Evolutionary conservation across 2,888 invertebrate species (phyloP).

Genomic region (Drosophila ustulata): DNA sequence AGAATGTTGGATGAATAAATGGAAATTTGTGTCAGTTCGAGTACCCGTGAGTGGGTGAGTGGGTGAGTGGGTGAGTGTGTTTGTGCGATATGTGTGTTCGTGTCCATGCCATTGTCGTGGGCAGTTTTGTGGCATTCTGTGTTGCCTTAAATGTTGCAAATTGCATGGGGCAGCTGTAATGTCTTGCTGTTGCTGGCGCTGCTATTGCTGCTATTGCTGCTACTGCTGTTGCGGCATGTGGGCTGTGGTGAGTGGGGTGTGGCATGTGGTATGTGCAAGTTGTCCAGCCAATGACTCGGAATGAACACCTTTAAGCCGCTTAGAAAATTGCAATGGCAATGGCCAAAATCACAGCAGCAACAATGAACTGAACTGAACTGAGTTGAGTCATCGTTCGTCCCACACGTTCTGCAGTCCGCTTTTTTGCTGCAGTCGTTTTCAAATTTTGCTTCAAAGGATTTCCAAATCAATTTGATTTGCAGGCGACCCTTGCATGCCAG

Average conservation of each 20-base stretch:
- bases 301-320: constrained; percentile 79
- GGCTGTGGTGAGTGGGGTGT: not conserved
- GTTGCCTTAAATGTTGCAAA: constrained; percentile 32
- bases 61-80: not conserved
- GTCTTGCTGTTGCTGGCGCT: not conserved
- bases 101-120: constrained; percentile 9
- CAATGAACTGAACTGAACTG: constrained; percentile 40
- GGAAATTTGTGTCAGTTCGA: constrained; percentile 26
- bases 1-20: constrained; percentile 24
- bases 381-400: constrained; percentile 10
- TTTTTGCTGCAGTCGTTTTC: constrained; percentile 30
- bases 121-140: constrained; percentile 23
- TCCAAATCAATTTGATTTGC: constrained; percentile 75
- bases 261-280: constrained; percentile 6
- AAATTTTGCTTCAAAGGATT: constrained; percentile 64
- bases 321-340: constrained; percentile 71
- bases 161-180: constrained; percentile 15
- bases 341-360: constrained; percentile 55
- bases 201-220: not conserved
- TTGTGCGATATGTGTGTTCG: not conserved
- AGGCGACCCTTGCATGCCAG: constrained; percentile 5
- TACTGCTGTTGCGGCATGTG: not conserved
- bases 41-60: not conserved
- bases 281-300: constrained; percentile 65
- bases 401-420: constrained; percentile 6